phyloP scores from a whole-genome alignment of 2,797 vertebrate species.

The Calcarius lapponicus region DNA sequence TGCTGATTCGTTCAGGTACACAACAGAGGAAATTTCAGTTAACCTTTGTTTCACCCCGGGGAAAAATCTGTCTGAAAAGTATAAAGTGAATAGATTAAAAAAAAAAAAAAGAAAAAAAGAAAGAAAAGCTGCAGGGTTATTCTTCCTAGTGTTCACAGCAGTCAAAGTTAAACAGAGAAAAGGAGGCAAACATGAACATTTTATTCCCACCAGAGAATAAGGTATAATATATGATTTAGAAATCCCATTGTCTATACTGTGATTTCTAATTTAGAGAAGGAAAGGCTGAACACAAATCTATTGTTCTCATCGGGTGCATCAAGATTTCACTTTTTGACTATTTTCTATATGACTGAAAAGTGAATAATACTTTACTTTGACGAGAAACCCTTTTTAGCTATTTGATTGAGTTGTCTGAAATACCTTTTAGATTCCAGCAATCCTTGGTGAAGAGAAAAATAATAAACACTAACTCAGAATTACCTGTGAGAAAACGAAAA shows the following conservation, averaged over 20 bases:
- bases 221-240: slow-evolving; percentile 67
- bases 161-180: slow-evolving; percentile 74
- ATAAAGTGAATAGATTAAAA: slow-evolving; percentile 83
- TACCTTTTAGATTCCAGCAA: neutral
- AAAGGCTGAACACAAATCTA: slow-evolving; percentile 39
- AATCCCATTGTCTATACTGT: slow-evolving; percentile 51
- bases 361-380: slow-evolving; percentile 13
- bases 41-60: slow-evolving; percentile 86
- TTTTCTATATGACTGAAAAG: slow-evolving; percentile 22
- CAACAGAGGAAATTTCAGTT: slow-evolving; percentile 87
- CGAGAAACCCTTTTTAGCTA: neutral
- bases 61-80: slow-evolving; percentile 83
- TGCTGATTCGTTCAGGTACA: slow-evolving; percentile 87
- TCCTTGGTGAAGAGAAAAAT: neutral
- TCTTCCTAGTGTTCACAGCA: slow-evolving; percentile 74
- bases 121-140: slow-evolving; percentile 75
- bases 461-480: neutral
- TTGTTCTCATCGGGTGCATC: neutral
- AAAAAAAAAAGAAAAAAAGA: slow-evolving; percentile 66
- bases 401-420: slow-evolving; percentile 59
- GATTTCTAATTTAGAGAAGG: slow-evolving; percentile 68
- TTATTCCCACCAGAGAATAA: slow-evolving; percentile 73
- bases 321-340: slow-evolving; percentile 44
- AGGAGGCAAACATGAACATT: slow-evolving; percentile 66
- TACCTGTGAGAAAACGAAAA: neutral